Conservation (phyloP, 1,140 invertebrate genomes). For the Drosophila obscura region DNA sequence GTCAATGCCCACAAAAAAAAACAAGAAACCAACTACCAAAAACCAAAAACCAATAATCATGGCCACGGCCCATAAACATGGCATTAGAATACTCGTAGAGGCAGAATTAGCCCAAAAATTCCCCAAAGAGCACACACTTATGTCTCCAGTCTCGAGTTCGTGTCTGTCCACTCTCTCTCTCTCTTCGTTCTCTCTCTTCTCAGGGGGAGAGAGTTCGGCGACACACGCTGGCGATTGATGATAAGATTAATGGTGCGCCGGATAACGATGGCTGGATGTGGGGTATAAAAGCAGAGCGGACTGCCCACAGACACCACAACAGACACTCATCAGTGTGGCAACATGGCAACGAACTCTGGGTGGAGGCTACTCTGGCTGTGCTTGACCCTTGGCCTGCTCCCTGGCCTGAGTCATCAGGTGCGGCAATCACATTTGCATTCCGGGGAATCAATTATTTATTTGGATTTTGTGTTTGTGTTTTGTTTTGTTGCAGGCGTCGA, state of each 20-base stretch:
- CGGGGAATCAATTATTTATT: slow-evolving; percentile 14
- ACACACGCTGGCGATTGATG: no score
- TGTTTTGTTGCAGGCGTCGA: slow-evolving; percentile 75
- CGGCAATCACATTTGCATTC: slow-evolving; percentile 4
- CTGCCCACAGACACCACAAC: neutral
- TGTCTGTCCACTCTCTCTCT: no score
- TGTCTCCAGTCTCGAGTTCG: no score
- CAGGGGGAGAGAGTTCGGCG: no score
- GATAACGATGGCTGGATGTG: no score
- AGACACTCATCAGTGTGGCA: slow-evolving; percentile 1
- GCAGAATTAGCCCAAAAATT: slow-evolving; percentile 1
- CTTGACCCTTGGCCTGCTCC: slow-evolving; percentile 8
- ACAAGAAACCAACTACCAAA: neutral
- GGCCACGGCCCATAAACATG: slow-evolving; percentile 34
- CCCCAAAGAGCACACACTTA: no score
- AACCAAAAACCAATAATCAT: slow-evolving; percentile 22
- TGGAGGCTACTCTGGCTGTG: neutral
- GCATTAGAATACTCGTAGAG: slow-evolving; percentile 10
- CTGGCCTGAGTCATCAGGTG: slow-evolving; percentile 44
- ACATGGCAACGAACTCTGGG: slow-evolving; percentile 14
- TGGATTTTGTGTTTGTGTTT: neutral
- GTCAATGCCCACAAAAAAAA: neutral
- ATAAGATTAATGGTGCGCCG: no score
- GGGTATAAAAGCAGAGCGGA: no score
- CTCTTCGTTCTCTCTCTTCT: no score